phyloP scores from a whole-genome alignment of 2,113 vertebrate genomes.

The human (Homo sapiens) region GRCh38 chr14:52001001-52001500 shows the following conservation, averaged over 20 bases:
- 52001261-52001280: neutral
- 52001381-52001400: neutral
- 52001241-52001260: neutral
- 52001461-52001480: neutral
- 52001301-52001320: neutral
- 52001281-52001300: neutral
- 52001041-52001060: slow-evolving; percentile 43
- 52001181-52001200: slow-evolving; percentile 11
- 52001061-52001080: slow-evolving; percentile 37
- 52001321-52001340: neutral
- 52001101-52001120: neutral
- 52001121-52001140: slow-evolving; percentile 28
- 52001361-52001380: neutral
- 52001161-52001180: neutral
- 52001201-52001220: slow-evolving; percentile 15
- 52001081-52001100: neutral
- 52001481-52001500: neutral
- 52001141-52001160: slow-evolving; percentile 10
- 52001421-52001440: neutral
- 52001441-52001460: neutral
- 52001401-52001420: neutral
- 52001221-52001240: neutral
- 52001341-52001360: neutral
- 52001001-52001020: neutral
- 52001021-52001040: neutral